Conservation (phyloP, 2,113 vertebrate species). For the Dasyurus viverrinus region DNA sequence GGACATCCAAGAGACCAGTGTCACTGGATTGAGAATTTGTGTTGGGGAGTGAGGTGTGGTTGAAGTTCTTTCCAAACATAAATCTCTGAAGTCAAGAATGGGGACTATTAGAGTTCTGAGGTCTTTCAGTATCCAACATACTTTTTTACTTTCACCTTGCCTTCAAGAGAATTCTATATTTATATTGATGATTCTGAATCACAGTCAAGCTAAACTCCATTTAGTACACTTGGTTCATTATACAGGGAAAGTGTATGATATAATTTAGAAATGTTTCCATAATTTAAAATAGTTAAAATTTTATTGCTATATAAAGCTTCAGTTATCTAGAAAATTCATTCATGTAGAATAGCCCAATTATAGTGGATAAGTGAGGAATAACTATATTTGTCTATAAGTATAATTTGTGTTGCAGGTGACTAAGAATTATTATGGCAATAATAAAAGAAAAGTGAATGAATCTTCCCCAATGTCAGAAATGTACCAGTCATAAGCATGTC, state of each 20-base stretch:
- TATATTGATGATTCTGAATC: neutral
- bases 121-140: neutral
- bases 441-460: neutral
- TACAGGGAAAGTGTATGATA: neutral
- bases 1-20: neutral
- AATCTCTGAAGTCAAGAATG: neutral
- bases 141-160: neutral
- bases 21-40: neutral
- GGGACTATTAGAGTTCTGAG: neutral
- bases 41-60: neutral
- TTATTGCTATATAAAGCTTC: neutral
- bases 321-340: neutral
- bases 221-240: neutral
- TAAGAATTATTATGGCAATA: neutral
- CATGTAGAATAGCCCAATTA: neutral
- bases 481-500: neutral
- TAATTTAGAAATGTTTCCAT: constrained; percentile 16
- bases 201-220: neutral
- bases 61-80: neutral
- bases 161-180: neutral
- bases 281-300: neutral
- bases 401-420: neutral
- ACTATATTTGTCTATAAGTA: neutral
- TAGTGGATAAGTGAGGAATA: neutral
- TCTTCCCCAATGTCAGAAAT: neutral